Evolutionary conservation across 2,797 vertebrate species (phyloP).

Genomic region (Mastacembelus armatus): DNA sequence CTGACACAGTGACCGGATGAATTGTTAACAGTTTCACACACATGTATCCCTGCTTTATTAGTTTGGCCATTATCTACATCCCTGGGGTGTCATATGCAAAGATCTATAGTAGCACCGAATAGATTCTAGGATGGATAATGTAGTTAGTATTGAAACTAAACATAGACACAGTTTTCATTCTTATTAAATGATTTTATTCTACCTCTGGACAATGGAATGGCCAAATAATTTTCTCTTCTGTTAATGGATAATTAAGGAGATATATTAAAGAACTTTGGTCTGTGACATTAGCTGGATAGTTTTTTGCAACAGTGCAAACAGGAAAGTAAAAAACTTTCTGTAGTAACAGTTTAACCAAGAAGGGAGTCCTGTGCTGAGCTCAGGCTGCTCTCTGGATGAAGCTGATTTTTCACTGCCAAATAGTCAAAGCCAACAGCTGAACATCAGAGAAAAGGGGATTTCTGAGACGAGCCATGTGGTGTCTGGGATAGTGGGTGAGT

Average conservation of each 20-base stretch:
- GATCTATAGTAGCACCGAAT: background rate
- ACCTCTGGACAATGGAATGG: constrained; percentile 6
- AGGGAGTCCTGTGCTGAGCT: background rate
- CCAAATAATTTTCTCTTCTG: constrained; percentile 12
- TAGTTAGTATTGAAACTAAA: constrained; percentile 16
- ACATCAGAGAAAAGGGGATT: constrained; percentile 14
- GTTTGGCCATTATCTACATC: constrained; percentile 34
- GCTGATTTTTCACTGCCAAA: constrained; percentile 9
- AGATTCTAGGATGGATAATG: constrained; percentile 15
- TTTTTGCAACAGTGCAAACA: constrained; percentile 17
- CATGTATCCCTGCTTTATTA: constrained; percentile 33
- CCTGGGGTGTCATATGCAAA: constrained; percentile 7
- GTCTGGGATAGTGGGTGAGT: constrained; percentile 29
- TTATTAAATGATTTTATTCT: constrained; percentile 15
- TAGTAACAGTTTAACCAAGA: background rate
- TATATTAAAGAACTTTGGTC: constrained; percentile 3
- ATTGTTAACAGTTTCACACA: constrained; percentile 32
- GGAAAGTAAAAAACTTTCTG: background rate
- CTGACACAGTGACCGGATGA: constrained; percentile 17
- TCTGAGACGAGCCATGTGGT: constrained; percentile 30
- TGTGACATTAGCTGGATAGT: background rate
- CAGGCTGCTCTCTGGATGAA: constrained; percentile 6
- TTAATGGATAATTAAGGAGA: constrained; percentile 21
- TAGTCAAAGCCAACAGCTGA: constrained; percentile 26
- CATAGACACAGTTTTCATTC: constrained; percentile 13